A percentile compares a stretch with the other conserved stretches of the same genome.
Evolutionary conservation across 1,140 invertebrate species (phyloP).

Genomic region (Zaprionus capensis): DNA sequence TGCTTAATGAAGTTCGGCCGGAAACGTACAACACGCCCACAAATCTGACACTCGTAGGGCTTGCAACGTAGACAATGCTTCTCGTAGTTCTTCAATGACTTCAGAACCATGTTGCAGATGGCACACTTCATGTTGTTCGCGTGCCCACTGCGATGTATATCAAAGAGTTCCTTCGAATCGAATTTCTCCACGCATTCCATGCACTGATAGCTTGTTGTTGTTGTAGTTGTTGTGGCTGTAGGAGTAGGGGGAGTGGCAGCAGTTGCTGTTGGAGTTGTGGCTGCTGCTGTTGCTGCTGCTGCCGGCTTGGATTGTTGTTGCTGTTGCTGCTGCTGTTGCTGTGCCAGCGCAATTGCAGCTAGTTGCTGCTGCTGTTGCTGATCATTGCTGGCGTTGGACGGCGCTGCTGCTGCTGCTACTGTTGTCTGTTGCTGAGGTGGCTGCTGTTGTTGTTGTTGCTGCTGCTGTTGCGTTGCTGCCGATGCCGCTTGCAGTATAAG

Average conservation of each 20-base stretch:
- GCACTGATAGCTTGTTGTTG: conserved; percentile 73
- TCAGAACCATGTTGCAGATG: conserved; percentile 83
- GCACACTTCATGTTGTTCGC: conserved; percentile 84
- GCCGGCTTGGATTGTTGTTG: conserved; percentile 40
- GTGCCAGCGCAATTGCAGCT: conserved; percentile 27
- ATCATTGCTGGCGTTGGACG: conserved; percentile 25
- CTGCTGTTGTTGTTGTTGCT: conserved; percentile 30
- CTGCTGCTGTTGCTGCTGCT: conserved; percentile 10
- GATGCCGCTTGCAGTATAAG: conserved; percentile 72
- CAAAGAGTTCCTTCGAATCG: conserved; percentile 79
- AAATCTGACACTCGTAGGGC: conserved; percentile 84
- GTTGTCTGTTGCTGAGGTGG: conserved; percentile 19
- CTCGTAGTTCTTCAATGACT: conserved; percentile 81
- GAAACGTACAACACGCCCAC: conserved; percentile 80
- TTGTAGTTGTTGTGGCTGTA: conserved; percentile 25
- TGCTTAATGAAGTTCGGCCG: conserved; percentile 83
- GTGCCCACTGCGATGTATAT: conserved; percentile 81
- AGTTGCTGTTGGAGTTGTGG: conserved; percentile 18
- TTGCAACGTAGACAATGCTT: conserved; percentile 83
- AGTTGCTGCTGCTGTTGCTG: conserved; percentile 40
- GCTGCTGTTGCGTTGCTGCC: conserved; percentile 29
- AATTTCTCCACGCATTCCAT: conserved; percentile 81
- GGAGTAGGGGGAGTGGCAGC: conserved; percentile 1
- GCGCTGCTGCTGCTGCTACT: conserved; percentile 25
- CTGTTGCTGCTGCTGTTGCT: conserved; percentile 43